Percentiles rank a stretch among this genome's conserved stretches.
Evolutionary conservation across 2,113 vertebrate genomes (phyloP).

Genomic region (Thunnus thynnus): DNA sequence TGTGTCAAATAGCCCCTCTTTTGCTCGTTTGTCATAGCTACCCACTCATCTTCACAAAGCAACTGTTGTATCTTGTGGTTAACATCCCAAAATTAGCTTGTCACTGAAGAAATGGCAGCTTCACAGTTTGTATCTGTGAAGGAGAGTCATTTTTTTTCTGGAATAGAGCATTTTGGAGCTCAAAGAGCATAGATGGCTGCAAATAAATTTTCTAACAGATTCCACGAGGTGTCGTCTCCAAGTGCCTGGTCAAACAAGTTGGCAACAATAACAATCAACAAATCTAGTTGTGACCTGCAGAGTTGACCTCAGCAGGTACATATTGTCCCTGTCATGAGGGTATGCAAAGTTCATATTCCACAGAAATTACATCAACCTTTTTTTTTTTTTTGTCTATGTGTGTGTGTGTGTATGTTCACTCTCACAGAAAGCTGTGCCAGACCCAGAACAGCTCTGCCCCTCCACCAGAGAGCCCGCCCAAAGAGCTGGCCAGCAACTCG

Average conservation of each 20-base stretch:
- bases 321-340: not conserved
- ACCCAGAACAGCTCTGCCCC: constrained; percentile 81
- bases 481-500: constrained; percentile 88
- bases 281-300: no score
- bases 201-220: not conserved
- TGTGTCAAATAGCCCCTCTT: constrained; percentile 45
- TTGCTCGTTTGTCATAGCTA: constrained; percentile 61
- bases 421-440: constrained; percentile 90
- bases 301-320: not conserved
- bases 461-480: constrained; percentile 88
- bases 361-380: not conserved
- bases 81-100: constrained; percentile 27
- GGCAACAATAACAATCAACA: not conserved
- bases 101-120: constrained; percentile 31
- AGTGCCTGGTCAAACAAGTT: not conserved
- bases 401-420: constrained; percentile 19
- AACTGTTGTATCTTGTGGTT: constrained; percentile 39
- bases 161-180: not conserved
- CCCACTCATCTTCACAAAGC: constrained; percentile 49
- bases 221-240: not conserved
- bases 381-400: not conserved
- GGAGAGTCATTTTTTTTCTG: not conserved
- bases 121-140: not conserved
- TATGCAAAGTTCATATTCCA: not conserved
- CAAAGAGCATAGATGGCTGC: not conserved